Base-by-base conservation (phyloP, 2,113 vertebrate genomes). In the Asarcornis scutulata region DNA sequence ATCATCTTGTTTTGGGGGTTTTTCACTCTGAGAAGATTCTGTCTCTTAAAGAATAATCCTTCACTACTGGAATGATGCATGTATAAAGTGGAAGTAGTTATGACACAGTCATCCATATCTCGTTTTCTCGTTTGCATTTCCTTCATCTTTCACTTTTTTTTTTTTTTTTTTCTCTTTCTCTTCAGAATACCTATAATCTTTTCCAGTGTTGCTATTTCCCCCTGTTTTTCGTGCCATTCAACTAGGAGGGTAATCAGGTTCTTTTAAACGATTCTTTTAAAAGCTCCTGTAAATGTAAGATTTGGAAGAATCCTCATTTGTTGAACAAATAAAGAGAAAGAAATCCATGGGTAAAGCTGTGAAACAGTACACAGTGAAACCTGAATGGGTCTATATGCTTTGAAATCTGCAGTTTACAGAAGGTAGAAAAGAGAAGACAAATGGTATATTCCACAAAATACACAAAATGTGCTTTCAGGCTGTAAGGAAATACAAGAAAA, bases 71-170 rank as follows among this genome's bases (percentile, higher is more conserved):
- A 91, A 67, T 5, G 17, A 85, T 64, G 34, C 44, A 58, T 1
- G 1, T 1, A 17, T 25, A 74, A 64, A 76, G 27, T 22, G 16
- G n/a, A 69, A 31, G 20, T n/a, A 44, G 34, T 13, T 44, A 23
- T 26, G 8, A 15, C 42, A 60, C 26, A 40, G 26, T 38, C 75
- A 27, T 23, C 17, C 20, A 75, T 71, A 34, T 9, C 8, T 13
- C 1, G 1, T 34, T 31, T 75, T 9, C 8, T 13, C 1, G 1
- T 34, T 31, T 75, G 12, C 1, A 2, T 77, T 64, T 67, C 48
- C 40, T 74, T 16, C 13, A 3, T 40, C 15, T 29, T 63, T 40
- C 27, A 69, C 17, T 52, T 11, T 0, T 44, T 83, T 34, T 23
- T 17, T 48, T 9, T 14, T 48, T 9, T 31, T 69, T n/a, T 69